These are phyloP conservation scores for Ornithoptera alexandrae DNA, from an alignment of 2,888 invertebrate species.

Conservation along the genomic window DNA sequence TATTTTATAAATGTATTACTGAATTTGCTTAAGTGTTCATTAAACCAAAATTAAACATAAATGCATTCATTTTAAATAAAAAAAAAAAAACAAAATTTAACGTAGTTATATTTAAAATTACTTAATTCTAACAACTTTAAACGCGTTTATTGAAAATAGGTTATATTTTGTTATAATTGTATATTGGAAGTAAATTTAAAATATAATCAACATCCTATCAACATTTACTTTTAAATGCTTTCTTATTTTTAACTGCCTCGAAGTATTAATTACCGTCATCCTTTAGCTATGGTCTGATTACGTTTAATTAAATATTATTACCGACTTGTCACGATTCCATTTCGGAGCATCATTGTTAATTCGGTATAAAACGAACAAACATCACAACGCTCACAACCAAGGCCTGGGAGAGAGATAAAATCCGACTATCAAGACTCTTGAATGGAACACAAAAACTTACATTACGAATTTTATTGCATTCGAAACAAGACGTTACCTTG, in stretches of 20 bases:
- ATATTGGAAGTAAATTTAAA: too few relatives aligned
- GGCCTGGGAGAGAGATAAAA: conserved; percentile 31
- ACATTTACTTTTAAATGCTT: too few relatives aligned
- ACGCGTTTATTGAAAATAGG: too few relatives aligned
- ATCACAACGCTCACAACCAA: conserved; percentile 22
- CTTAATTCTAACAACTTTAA: too few relatives aligned
- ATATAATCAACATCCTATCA: too few relatives aligned
- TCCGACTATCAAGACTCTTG: conserved; percentile 53
- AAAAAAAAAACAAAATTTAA: too few relatives aligned
- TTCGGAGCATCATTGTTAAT: conserved; percentile 31
- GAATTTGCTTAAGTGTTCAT: conserved; percentile 24
- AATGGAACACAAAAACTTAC: conserved; percentile 66
- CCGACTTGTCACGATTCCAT: conserved; percentile 30
- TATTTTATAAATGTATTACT: conserved; percentile 18
- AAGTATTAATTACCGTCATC: conserved; percentile 13
- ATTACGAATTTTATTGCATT: conserved; percentile 69
- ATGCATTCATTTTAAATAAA: too few relatives aligned
- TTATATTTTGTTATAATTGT: too few relatives aligned
- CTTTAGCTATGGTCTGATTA: conserved; percentile 13
- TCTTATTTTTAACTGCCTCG: neutral
- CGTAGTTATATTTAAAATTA: too few relatives aligned
- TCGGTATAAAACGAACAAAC: conserved; percentile 31
- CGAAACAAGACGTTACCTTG: conserved; percentile 69
- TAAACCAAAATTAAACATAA: neutral
- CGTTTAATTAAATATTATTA: conserved; percentile 18